Conservation (phyloP, 2,797 vertebrate genomes). For the Odontamblyopus lacepedii region DNA sequence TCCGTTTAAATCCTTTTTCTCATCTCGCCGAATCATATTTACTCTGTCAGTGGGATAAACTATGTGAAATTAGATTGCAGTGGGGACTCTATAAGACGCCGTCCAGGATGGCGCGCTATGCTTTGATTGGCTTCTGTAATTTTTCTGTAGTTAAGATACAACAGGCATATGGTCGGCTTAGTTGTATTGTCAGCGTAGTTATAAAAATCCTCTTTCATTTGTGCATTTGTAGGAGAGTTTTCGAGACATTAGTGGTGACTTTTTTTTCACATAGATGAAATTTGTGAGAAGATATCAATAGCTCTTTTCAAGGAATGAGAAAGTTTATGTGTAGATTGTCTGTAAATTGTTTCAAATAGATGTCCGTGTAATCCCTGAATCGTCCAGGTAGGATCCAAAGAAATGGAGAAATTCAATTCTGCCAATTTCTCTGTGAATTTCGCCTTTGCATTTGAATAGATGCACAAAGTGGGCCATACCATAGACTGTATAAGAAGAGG, state of each 20-base stretch:
- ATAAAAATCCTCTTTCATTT: background rate
- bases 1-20: constrained; percentile 55
- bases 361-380: too few relatives aligned
- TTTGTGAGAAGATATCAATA: too few relatives aligned
- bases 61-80: constrained; percentile 39
- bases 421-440: too few relatives aligned
- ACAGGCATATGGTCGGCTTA: constrained; percentile 9
- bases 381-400: too few relatives aligned
- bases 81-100: constrained; percentile 38
- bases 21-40: constrained; percentile 66
- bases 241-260: background rate
- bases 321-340: too few relatives aligned
- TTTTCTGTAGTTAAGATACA: constrained; percentile 20
- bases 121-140: constrained; percentile 29
- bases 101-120: constrained; percentile 13
- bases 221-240: background rate
- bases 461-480: too few relatives aligned
- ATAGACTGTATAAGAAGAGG: too few relatives aligned
- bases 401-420: too few relatives aligned
- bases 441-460: too few relatives aligned
- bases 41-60: constrained; percentile 52
- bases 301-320: too few relatives aligned
- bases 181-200: background rate
- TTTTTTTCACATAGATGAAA: too few relatives aligned
- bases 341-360: too few relatives aligned